Conservation (phyloP, 2,888 invertebrate genomes). For the Ichneumoninae sp. region DNA sequence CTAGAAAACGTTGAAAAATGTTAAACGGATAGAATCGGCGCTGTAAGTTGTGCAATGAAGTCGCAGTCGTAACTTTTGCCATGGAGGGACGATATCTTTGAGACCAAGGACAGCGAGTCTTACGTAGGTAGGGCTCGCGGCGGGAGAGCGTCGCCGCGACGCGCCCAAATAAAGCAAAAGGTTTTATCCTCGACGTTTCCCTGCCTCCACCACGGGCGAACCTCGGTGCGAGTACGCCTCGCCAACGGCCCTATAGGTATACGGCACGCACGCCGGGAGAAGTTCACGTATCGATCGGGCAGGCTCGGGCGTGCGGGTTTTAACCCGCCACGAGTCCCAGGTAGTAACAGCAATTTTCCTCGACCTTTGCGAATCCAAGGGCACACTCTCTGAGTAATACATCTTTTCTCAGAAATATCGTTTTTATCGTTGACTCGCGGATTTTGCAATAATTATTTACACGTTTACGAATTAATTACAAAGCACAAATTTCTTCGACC, state of each 20-base stretch:
- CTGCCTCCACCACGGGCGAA: conserved; percentile 17
- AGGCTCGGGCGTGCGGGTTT: conserved; percentile 16
- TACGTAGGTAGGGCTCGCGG: conserved; percentile 46
- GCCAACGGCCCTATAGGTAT: conserved; percentile 45
- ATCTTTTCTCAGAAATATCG: too few species aligned
- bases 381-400: background rate
- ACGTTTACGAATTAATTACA: too few species aligned
- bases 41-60: conserved; percentile 44
- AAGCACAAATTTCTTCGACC: too few species aligned
- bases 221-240: conserved; percentile 38
- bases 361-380: conserved; percentile 37
- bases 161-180: conserved; percentile 70
- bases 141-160: conserved; percentile 43
- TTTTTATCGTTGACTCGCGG: too few species aligned
- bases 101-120: conserved; percentile 73
- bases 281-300: conserved; percentile 56
- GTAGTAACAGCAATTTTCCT: conserved; percentile 23
- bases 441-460: too few species aligned
- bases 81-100: conserved; percentile 66
- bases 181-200: conserved; percentile 45
- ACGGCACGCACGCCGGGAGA: conserved; percentile 10
- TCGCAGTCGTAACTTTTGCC: conserved; percentile 33
- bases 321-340: conserved; percentile 24
- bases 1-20: background rate
- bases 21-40: conserved; percentile 3